Conservation (phyloP, 1,140 invertebrate species). For the Pararge aegeria region DNA sequence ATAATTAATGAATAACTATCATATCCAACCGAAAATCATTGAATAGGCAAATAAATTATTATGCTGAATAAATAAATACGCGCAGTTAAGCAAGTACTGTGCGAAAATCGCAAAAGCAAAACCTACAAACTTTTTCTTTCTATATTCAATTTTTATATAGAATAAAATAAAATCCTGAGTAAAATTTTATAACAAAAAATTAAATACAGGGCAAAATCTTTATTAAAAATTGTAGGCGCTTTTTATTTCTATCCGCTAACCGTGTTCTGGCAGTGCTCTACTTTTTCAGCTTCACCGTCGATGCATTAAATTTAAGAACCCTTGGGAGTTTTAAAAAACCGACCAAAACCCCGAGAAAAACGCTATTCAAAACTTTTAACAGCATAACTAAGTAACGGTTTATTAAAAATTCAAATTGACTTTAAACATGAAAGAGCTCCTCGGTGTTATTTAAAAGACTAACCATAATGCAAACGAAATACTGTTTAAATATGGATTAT, state of each 20-base stretch:
- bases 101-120: not conserved
- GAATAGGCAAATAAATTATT: too few species aligned
- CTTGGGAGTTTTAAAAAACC: slow-evolving; percentile 1
- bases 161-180: not conserved
- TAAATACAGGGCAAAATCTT: not conserved
- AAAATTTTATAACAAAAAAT: slow-evolving; percentile 4
- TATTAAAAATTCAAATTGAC: not conserved
- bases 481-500: too few species aligned
- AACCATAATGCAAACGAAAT: not conserved
- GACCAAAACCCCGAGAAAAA: not conserved
- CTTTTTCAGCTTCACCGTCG: slow-evolving; percentile 3
- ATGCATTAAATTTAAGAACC: slow-evolving; percentile 11
- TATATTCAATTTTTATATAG: not conserved
- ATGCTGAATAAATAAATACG: not conserved
- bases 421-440: not conserved
- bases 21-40: too few species aligned
- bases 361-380: not conserved
- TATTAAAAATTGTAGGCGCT: slow-evolving; percentile 1
- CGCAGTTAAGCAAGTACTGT: not conserved
- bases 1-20: too few species aligned
- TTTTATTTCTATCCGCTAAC: slow-evolving; percentile 5
- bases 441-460: not conserved
- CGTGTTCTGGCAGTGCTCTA: not conserved
- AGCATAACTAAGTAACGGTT: not conserved
- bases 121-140: not conserved